Evolutionary conservation across 2,113 vertebrate genomes (phyloP).

Genomic region (Colius striatus): DNA sequence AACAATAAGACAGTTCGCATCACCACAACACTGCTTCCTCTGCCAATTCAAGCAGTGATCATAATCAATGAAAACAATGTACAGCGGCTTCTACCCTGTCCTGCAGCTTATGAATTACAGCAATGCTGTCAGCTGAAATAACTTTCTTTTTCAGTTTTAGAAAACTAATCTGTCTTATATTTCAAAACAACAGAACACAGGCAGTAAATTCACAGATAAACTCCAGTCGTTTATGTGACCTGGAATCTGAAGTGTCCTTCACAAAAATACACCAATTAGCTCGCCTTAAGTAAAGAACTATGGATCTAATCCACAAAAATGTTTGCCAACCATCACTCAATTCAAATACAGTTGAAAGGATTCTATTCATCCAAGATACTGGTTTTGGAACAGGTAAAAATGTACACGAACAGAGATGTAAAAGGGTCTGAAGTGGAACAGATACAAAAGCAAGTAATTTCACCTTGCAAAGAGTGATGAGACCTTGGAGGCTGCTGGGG

Average conservation of each 20-base stretch:
- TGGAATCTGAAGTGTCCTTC: neutral
- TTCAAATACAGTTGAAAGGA: neutral
- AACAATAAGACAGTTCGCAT: slow-evolving; percentile 52
- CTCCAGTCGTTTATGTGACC: neutral
- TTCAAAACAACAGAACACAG: neutral
- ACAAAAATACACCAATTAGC: neutral
- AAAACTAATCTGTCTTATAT: neutral
- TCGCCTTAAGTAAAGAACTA: neutral
- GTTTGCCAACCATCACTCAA: neutral
- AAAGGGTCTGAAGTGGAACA: neutral
- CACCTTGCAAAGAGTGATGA: neutral
- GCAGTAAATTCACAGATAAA: neutral
- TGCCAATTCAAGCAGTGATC: slow-evolving; percentile 42
- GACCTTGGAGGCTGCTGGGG: neutral
- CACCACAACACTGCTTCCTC: slow-evolving; percentile 45
- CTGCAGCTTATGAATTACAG: neutral
- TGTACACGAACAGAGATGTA: neutral
- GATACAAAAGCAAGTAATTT: neutral
- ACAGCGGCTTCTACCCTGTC: neutral
- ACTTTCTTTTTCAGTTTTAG: neutral
- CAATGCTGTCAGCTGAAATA: neutral
- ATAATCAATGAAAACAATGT: slow-evolving; percentile 26
- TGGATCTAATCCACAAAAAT: neutral
- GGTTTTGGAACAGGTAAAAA: neutral
- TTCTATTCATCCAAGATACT: neutral